Percentiles rank a stretch among this genome's conserved stretches.
phyloP scores from a whole-genome alignment of 2,113 vertebrate species.

The Triplophysa siluroides region DNA sequence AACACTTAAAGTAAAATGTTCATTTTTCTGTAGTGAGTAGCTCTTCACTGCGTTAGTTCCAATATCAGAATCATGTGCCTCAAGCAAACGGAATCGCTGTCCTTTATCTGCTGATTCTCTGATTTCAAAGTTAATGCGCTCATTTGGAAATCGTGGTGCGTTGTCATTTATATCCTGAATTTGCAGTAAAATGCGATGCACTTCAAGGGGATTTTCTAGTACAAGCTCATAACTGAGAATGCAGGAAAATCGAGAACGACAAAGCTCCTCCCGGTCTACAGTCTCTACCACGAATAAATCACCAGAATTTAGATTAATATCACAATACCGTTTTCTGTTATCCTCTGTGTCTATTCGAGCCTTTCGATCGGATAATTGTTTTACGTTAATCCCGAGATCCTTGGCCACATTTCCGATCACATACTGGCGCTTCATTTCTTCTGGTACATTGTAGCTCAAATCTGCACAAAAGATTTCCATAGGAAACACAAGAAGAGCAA shows the following conservation, averaged over 20 bases:
- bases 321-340: slow-evolving; percentile 58
- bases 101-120: slow-evolving; percentile 59
- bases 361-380: background rate
- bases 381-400: slow-evolving; percentile 30
- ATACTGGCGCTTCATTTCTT: slow-evolving; percentile 24
- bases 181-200: slow-evolving; percentile 56
- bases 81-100: slow-evolving; percentile 60
- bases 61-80: slow-evolving; percentile 61
- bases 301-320: slow-evolving; percentile 62
- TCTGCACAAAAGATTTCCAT: background rate
- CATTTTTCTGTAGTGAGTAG: slow-evolving; percentile 57
- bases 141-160: slow-evolving; percentile 60
- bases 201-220: slow-evolving; percentile 23
- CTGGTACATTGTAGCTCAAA: slow-evolving; percentile 51
- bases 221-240: slow-evolving; percentile 66
- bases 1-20: slow-evolving; percentile 57
- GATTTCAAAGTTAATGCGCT: slow-evolving; percentile 56
- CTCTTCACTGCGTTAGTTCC: slow-evolving; percentile 57
- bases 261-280: slow-evolving; percentile 70
- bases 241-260: slow-evolving; percentile 56
- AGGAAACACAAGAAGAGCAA: background rate
- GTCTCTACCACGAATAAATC: slow-evolving; percentile 65
- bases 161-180: slow-evolving; percentile 75
- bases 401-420: slow-evolving; percentile 39
- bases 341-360: slow-evolving; percentile 44